phyloP scores from a whole-genome alignment of 2,888 invertebrate species.

The Chymomyza fuscimana region DNA sequence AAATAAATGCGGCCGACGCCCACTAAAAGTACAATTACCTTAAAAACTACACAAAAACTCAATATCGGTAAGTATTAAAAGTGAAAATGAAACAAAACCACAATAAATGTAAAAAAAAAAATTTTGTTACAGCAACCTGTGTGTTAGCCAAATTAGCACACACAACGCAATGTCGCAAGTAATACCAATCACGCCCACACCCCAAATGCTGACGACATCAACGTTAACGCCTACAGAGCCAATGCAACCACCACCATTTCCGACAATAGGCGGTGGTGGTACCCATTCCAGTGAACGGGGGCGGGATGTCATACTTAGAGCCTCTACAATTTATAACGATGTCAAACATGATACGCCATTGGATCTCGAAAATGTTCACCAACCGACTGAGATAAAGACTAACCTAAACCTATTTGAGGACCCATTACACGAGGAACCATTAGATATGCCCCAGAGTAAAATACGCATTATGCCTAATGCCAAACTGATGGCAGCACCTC shows the following conservation, averaged over 20 bases:
- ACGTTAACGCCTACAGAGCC: conserved; percentile 59
- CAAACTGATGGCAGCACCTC: conserved; percentile 67
- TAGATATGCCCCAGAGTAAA: conserved; percentile 46
- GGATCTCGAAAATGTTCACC: conserved; percentile 65
- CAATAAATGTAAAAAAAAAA: background rate
- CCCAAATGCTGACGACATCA: conserved; percentile 73
- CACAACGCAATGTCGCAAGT: conserved; percentile 59
- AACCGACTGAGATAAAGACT: conserved; percentile 55
- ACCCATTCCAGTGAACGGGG: conserved; percentile 44
- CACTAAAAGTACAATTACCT: conserved; percentile 43
- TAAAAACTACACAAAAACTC: conserved; percentile 14
- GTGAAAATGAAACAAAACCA: background rate
- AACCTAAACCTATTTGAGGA: conserved; percentile 41
- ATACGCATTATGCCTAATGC: conserved; percentile 72
- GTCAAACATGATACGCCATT: conserved; percentile 58
- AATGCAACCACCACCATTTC: conserved; percentile 49
- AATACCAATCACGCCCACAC: conserved; percentile 69
- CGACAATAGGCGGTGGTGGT: conserved; percentile 38
- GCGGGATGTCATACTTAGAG: conserved; percentile 48
- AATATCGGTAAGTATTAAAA: background rate
- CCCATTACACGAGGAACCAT: conserved; percentile 24
- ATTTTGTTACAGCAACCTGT: background rate
- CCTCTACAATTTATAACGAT: conserved; percentile 55
- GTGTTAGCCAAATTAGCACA: background rate
- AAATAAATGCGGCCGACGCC: conserved; percentile 66